Conservation (phyloP, 2,113 vertebrate species). For the Arizona elegans region DNA sequence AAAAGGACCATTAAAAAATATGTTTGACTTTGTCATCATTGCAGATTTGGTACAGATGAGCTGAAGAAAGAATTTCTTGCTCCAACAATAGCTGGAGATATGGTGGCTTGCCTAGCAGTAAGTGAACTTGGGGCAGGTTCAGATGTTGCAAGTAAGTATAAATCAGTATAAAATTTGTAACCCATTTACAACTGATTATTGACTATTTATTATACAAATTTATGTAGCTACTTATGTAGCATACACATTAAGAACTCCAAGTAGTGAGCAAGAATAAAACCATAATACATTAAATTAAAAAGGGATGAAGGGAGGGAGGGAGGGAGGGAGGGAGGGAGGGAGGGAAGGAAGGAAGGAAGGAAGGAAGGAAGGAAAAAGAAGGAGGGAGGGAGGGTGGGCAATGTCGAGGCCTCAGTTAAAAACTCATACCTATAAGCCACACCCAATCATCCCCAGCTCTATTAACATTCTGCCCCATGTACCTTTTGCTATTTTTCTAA, state of each 20-base stretch:
- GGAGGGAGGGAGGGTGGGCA: background rate
- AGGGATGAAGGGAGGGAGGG: background rate
- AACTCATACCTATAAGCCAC: background rate
- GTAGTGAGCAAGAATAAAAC: background rate
- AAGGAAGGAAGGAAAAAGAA: no score
- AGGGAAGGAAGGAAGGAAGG: no score
- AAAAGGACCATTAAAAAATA: background rate
- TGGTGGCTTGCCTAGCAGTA: conserved; percentile 80
- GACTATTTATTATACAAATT: background rate
- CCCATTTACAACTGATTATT: background rate
- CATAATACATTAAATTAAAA: background rate
- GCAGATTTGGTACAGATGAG: conserved; percentile 79
- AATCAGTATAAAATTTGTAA: background rate
- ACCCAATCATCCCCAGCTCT: background rate
- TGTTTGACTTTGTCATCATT: background rate
- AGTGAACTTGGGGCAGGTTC: conserved; percentile 81
- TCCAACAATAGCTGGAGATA: conserved; percentile 77
- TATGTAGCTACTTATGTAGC: background rate
- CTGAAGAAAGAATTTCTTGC: conserved; percentile 79
- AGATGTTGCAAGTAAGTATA: conserved; percentile 80
- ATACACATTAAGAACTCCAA: background rate
- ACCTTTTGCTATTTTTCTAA: background rate
- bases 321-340: no score
- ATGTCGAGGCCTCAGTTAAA: background rate
- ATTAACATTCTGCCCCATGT: background rate